Base-by-base conservation (phyloP, 1,140 invertebrate genomes). In the Pseudomyrmex gracilis region DNA sequence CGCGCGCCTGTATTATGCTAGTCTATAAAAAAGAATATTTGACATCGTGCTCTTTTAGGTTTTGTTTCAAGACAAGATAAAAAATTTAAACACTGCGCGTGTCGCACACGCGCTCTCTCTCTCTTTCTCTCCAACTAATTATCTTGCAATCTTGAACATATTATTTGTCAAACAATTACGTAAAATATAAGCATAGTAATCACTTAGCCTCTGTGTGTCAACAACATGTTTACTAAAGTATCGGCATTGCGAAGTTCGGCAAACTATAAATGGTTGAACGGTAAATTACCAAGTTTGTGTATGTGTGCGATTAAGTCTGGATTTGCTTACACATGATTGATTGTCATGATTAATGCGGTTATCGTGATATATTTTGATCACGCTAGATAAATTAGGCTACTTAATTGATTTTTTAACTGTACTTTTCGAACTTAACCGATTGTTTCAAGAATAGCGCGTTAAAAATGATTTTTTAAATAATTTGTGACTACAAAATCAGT, bases 361-460 rank as follows among this genome's bases (percentile, higher is more conserved):
- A 49, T 66, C 22, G 76, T 22, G 66, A 70, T 80, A 80, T 80
- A 80, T 80, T 80, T 80, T 80, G 66, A 80, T 80, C 60, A 80
- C 66, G 43, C 53, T 47, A 70, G 53, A 80, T 80, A 80, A 80
- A 80, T 71, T 80, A 43, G 22, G 43, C 15, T 47, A 15, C 58
- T 49, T 20, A 61, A 34, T 66, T 66, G 43, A 66, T 17, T 43
- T 20, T 49, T 20, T 34, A 15, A 67, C 47, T 13, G 61, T 15
- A 24, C 66, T 71, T 49, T 71, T 22, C 55, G 60, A 80, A 66
- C 13, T 53, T 49, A n/a, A 7, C 8, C 20, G 2, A 57, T 15
- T 17, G 17, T 17, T 57, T 58, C 51, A n/a, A 55, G 68, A 70
- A 70, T 70, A 67, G 20, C n/a, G 15, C 2, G 13, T 70, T 68